phyloP scores from a whole-genome alignment of 1,140 invertebrate species.

The Radopholus similis region DNA sequence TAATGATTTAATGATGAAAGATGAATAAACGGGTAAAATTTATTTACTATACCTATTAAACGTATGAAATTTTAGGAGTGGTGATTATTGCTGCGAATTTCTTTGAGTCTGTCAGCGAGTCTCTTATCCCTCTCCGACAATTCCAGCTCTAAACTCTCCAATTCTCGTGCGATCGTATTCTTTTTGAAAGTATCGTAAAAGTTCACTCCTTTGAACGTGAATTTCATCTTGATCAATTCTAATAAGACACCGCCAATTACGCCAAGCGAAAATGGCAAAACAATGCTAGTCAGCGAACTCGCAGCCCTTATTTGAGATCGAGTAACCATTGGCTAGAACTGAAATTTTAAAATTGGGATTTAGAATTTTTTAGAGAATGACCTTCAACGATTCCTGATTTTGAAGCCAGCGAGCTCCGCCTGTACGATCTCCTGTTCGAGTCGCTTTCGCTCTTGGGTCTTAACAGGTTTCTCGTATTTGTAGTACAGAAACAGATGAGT shows the following conservation, averaged over 20 bases:
- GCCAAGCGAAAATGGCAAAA: slow-evolving; percentile 28
- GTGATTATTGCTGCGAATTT: not conserved
- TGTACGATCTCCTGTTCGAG: slow-evolving; percentile 46
- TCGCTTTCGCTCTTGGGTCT: slow-evolving; percentile 37
- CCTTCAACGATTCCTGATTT: no score
- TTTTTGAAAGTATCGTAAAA: slow-evolving; percentile 54
- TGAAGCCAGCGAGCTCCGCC: slow-evolving; percentile 46
- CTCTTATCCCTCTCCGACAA: slow-evolving; percentile 4
- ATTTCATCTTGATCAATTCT: slow-evolving; percentile 59
- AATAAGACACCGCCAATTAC: slow-evolving; percentile 50
- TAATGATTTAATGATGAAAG: no score
- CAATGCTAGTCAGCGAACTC: slow-evolving; percentile 14
- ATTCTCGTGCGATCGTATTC: slow-evolving; percentile 46
- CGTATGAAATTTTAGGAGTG: not conserved
- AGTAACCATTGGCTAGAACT: no score
- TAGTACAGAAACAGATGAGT: slow-evolving; percentile 34
- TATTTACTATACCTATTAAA: no score
- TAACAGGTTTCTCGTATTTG: slow-evolving; percentile 39
- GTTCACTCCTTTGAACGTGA: slow-evolving; percentile 43
- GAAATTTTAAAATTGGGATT: no score
- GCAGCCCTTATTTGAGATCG: no score
- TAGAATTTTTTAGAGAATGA: not conserved
- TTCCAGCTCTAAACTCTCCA: slow-evolving; percentile 41
- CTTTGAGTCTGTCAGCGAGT: not conserved
- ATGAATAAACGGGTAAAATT: not conserved